phyloP scores from a whole-genome alignment of 2,113 vertebrate species.

The Carlito syrichta region DNA sequence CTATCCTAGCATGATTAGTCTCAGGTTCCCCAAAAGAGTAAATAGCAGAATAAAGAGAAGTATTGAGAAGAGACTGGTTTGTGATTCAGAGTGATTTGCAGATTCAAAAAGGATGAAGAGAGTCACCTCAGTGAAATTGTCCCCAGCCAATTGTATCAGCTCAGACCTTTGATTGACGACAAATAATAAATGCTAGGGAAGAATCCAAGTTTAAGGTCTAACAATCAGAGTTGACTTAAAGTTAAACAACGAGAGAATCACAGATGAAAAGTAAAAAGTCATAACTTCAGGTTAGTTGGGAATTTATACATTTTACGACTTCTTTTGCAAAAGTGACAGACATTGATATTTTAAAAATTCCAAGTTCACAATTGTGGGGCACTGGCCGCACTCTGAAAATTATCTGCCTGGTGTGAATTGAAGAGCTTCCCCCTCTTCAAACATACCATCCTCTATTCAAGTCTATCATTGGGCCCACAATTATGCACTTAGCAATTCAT shows the following conservation, averaged over 20 bases:
- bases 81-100: slow-evolving; percentile 32
- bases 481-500: background rate
- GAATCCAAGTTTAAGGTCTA: background rate
- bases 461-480: fast-evolving
- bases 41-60: slow-evolving; percentile 52
- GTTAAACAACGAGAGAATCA: background rate
- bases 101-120: slow-evolving; percentile 46
- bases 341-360: background rate
- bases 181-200: background rate
- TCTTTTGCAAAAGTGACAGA: background rate
- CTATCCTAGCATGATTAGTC: slow-evolving; percentile 13
- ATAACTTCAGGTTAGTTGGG: background rate
- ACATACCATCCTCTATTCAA: fast-evolving
- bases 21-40: slow-evolving; percentile 40
- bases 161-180: background rate
- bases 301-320: background rate
- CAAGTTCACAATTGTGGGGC: background rate
- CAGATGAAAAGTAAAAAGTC: background rate
- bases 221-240: background rate
- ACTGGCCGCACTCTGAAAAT: background rate
- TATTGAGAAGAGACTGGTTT: slow-evolving; percentile 17
- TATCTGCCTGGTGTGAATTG: background rate
- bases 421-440: background rate
- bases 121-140: slow-evolving; percentile 17
- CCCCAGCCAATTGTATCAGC: background rate